Conservation (phyloP, 2,113 vertebrate species). For the Istiophorus platypterus region DNA sequence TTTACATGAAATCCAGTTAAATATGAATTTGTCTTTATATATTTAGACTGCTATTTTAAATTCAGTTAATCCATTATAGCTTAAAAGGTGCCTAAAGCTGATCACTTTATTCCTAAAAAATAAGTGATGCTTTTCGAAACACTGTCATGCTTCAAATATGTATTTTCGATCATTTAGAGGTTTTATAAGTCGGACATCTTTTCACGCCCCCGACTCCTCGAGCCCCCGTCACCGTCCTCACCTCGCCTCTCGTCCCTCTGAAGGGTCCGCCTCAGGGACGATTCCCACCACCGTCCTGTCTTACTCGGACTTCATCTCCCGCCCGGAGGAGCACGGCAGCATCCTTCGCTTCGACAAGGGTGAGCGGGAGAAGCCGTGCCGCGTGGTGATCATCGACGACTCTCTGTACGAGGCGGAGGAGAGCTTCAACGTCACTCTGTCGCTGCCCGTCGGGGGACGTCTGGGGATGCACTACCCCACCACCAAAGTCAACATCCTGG, state of each 20-base stretch:
- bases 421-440: conserved; percentile 91
- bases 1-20: not conserved
- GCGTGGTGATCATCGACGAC: conserved; percentile 92
- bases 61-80: not conserved
- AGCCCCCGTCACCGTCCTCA: not conserved
- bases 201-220: not conserved
- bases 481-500: conserved; percentile 86
- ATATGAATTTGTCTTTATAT: not conserved
- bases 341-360: conserved; percentile 91
- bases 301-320: conserved; percentile 95
- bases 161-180: not conserved
- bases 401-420: conserved; percentile 92
- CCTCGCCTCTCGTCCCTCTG: not conserved
- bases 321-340: conserved; percentile 91
- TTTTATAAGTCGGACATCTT: not conserved
- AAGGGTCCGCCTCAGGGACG: conserved; percentile 92
- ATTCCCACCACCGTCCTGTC: conserved; percentile 91
- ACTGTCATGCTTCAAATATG: not conserved
- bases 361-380: conserved; percentile 88
- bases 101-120: not conserved
- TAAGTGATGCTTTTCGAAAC: not conserved
- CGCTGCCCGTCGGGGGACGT: conserved; percentile 90
- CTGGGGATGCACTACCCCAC: conserved; percentile 86
- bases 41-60: not conserved
- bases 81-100: not conserved